Percentiles rank a stretch among this genome's conserved stretches.
These are phyloP conservation scores for Drosophila trapezifrons DNA, from an alignment of 1,140 invertebrate genomes.

Conservation along the genomic window DNA sequence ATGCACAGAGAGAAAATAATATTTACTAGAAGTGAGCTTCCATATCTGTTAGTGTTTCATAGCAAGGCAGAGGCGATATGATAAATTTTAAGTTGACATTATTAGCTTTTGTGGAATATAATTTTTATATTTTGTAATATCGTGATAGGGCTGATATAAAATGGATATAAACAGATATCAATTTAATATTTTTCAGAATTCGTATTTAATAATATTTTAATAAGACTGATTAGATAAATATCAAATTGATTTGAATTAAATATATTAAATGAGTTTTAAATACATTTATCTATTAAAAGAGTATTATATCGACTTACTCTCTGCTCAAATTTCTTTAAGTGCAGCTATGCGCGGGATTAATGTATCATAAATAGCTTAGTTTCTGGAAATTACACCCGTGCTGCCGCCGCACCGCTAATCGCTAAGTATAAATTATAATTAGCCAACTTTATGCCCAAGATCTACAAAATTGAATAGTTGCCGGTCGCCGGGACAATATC, in stretches of 20 bases:
- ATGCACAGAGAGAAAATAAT: constrained; percentile 5
- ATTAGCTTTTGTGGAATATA: neutral
- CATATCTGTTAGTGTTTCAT: neutral
- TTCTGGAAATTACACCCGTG: constrained; percentile 41
- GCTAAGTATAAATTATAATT: constrained; percentile 58
- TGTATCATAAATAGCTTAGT: constrained; percentile 58
- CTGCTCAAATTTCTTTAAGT: neutral
- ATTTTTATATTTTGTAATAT: too few species aligned
- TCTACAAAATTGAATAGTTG: constrained; percentile 55
- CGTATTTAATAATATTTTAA: too few species aligned
- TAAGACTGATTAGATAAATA: neutral
- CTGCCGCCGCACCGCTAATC: constrained; percentile 26
- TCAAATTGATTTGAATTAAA: too few species aligned
- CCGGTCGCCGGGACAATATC: constrained; percentile 12
- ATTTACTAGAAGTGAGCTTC: too few species aligned
- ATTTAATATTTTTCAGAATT: neutral
- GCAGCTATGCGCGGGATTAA: constrained; percentile 33
- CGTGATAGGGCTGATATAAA: too few species aligned
- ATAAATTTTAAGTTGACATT: neutral
- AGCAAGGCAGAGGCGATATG: neutral
- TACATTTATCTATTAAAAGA: too few species aligned
- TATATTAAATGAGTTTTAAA: too few species aligned
- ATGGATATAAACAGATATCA: neutral
- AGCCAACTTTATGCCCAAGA: constrained; percentile 47
- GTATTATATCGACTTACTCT: fast-evolving